Conservation (phyloP, 1,140 invertebrate species). For the Protaetia brevitarsis region DNA sequence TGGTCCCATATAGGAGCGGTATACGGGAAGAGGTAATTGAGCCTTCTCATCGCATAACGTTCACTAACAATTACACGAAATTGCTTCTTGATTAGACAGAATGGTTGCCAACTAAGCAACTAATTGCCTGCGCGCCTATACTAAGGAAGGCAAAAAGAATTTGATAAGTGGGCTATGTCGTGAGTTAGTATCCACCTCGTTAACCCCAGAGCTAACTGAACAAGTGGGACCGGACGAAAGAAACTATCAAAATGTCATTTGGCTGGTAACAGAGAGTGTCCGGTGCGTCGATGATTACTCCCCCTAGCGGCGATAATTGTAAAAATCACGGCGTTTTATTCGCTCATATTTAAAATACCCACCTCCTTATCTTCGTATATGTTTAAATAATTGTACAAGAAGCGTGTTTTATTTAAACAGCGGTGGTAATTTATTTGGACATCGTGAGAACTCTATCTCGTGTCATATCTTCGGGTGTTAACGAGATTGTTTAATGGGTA, state of each 20-base stretch:
- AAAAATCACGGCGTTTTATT: constrained; percentile 2
- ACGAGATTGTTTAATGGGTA: too few species aligned
- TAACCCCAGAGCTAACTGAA: constrained; percentile 18
- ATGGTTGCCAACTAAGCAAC: constrained; percentile 6
- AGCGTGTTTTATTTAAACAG: neutral
- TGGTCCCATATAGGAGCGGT: neutral
- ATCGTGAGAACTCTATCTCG: neutral
- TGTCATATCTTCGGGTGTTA: neutral
- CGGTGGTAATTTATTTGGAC: neutral
- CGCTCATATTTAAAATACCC: neutral
- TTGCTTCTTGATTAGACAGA: constrained; percentile 7
- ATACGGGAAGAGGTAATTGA: neutral
- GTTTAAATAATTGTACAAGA: neutral
- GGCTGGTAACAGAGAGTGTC: constrained; percentile 27
- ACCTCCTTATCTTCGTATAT: neutral
- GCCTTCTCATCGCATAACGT: constrained; percentile 3
- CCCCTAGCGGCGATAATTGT: constrained; percentile 31
- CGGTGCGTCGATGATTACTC: constrained; percentile 28
- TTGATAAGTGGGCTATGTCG: constrained; percentile 35
- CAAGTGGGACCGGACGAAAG: constrained; percentile 21
- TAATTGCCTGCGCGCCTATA: constrained; percentile 22
- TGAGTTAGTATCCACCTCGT: constrained; percentile 30
- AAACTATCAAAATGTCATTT: constrained; percentile 38
- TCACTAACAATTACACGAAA: constrained; percentile 6
- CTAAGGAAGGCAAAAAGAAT: constrained; percentile 28